Evolutionary conservation across 1,140 invertebrate genomes (phyloP).

Genomic region (Macrotrachela quadricornifera): DNA sequence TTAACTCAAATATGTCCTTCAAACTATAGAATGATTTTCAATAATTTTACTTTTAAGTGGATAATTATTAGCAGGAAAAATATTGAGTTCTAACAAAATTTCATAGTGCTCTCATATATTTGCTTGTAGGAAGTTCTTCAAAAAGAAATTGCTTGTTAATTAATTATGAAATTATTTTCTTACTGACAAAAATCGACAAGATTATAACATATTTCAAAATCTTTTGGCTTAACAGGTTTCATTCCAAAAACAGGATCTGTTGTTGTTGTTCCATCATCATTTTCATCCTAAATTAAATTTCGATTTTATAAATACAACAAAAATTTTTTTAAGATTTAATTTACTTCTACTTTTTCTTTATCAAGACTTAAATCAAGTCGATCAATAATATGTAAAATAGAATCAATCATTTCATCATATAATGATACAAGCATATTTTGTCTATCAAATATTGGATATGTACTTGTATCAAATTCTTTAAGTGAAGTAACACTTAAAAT

Average conservation of each 20-base stretch:
- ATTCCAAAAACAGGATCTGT: constrained; percentile 32
- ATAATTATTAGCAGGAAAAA: too few relatives aligned
- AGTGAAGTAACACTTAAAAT: constrained; percentile 25
- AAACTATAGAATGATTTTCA: too few relatives aligned
- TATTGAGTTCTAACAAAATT: too few relatives aligned
- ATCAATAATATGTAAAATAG: constrained; percentile 32
- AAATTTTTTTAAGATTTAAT: neutral
- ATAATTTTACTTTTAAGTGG: too few relatives aligned
- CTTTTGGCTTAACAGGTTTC: constrained; percentile 35
- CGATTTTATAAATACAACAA: neutral
- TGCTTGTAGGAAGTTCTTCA: too few relatives aligned
- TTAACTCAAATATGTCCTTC: too few relatives aligned
- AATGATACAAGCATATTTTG: constrained; percentile 28
- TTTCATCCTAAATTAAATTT: too few relatives aligned
- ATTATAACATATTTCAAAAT: constrained; percentile 47
- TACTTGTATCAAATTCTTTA: constrained; percentile 20
- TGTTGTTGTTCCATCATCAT: too few relatives aligned
- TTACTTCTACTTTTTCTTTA: neutral
- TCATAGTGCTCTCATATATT: too few relatives aligned
- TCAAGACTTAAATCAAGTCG: constrained; percentile 35
- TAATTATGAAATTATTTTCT: constrained; percentile 31
- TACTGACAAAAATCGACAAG: constrained; percentile 38
- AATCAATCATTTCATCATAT: constrained; percentile 35
- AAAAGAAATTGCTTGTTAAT: constrained; percentile 15
- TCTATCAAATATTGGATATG: constrained; percentile 18